These are phyloP conservation scores for Arizona elegans DNA, from an alignment of 2,113 vertebrate genomes.

Conservation along the genomic window DNA sequence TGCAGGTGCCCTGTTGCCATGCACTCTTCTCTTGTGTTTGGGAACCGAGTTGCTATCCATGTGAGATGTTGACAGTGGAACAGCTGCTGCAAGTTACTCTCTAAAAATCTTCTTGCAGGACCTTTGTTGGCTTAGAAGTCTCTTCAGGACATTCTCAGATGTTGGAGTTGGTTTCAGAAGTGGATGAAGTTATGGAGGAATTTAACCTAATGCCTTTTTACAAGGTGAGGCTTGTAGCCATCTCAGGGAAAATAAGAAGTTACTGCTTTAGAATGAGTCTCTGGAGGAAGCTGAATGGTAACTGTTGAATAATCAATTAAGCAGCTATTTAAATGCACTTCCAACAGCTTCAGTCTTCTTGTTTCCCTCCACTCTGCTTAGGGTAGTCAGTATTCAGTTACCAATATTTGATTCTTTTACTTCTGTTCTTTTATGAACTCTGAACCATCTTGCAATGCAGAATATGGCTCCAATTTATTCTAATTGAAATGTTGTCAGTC, in stretches of 20 bases:
- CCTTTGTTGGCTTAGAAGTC: slow-evolving; percentile 88
- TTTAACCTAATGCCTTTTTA: slow-evolving; percentile 87
- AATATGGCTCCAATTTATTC: not conserved
- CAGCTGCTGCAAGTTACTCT: not conserved
- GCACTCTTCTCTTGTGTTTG: not conserved
- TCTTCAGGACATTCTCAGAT: slow-evolving; percentile 78
- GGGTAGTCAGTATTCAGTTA: not conserved
- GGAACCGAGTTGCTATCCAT: not conserved
- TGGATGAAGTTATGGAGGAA: slow-evolving; percentile 85
- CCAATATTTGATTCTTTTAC: not conserved
- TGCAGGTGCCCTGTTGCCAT: not conserved
- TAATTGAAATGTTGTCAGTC: not conserved
- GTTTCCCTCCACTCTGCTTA: not conserved
- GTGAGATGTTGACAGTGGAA: too few species aligned
- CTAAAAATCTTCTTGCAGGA: slow-evolving; percentile 68
- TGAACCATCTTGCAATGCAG: not conserved
- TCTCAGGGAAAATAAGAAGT: not conserved
- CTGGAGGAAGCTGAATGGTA: not conserved
- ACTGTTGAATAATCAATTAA: not conserved
- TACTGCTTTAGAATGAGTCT: not conserved
- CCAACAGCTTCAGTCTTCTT: not conserved
- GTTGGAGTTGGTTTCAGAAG: slow-evolving; percentile 76
- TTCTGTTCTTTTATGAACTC: not conserved
- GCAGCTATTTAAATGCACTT: not conserved
- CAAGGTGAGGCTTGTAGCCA: slow-evolving; percentile 70